Evolutionary conservation across 2,797 vertebrate species (phyloP), one percentile per base, ranked within the genome.

Genomic region (Hemitrygon akajei): DNA sequence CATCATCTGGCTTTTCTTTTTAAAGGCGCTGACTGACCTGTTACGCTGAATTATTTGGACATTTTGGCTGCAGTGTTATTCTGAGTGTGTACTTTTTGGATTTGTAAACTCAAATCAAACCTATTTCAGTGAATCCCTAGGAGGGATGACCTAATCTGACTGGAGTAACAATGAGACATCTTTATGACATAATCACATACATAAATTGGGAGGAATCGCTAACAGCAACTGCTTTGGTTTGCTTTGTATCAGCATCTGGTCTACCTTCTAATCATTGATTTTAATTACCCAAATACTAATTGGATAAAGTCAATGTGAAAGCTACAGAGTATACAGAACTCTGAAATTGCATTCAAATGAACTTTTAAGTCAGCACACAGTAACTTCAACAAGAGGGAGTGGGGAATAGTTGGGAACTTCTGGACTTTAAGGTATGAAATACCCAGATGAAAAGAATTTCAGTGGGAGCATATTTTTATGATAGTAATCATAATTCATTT

Each of bases 181-280:
- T 69, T 91, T 91, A 91, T 92, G 66, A 92, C 40, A 37, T 92
- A 92, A 92, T 71, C 20, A 92, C 40, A 66, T 92, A 66, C 73
- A 34, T 34, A 20, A 87, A 63, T n/a, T 63, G 56, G 60, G n/a
- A 86, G n/a, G 60, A 27, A 66, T 63, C 30, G 60, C 18, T 87
- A 30, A 16, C 5, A 87, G 12, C 30, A 87, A 87, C 30, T 87
- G 34, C 58, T 63, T 87, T 63, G n/a, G 63, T 86, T 86, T 86
- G 58, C 60, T 87, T 30, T 63, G 58, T 34, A 87, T 30, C 84
- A 87, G 58, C 5, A 34, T 34, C 22, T 34, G 63, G 30, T 87
- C 30, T 87, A 34, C 58, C 84, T 56, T 47, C 47, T 27, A 27
- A 84, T 27, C 81, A 84, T 58, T 84, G 47, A 47, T 47, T 47